Conservation (phyloP, 53 echinoderm and acorn worm genomes). For the Arbacia lixula region DNA sequence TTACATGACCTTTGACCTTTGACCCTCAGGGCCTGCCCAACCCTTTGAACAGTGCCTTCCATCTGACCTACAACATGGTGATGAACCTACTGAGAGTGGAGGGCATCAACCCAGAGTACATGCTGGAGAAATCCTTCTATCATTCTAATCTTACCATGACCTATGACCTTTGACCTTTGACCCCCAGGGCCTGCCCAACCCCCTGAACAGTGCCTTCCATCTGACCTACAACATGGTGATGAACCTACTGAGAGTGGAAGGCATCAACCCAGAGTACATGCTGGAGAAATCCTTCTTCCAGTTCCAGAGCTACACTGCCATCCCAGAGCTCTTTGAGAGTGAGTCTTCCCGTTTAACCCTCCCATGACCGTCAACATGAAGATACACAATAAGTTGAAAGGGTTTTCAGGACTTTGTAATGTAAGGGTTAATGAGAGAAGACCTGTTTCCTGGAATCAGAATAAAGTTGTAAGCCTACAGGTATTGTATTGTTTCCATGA, state of each 20-base stretch:
- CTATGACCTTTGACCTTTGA: constrained; percentile 14
- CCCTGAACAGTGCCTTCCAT: constrained; percentile 98
- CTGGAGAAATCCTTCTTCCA: constrained; percentile 96
- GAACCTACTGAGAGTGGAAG: constrained; percentile 92
- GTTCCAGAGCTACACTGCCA: constrained; percentile 95
- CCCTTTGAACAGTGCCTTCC: constrained; percentile 97
- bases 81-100: constrained; percentile 92
- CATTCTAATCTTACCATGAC: not conserved
- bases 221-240: constrained; percentile 99
- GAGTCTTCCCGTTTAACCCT: constrained; percentile 43
- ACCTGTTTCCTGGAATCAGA: no score
- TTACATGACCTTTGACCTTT: constrained; percentile 27
- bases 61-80: constrained; percentile 99
- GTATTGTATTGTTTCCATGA: no score
- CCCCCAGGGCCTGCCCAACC: constrained; percentile 84
- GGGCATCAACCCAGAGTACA: constrained; percentile 98
- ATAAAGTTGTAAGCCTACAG: no score
- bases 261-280: constrained; percentile 99
- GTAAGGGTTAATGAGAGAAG: no score
- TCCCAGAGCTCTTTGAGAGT: constrained; percentile 96
- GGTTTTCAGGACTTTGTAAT: no score
- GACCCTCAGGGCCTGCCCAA: constrained; percentile 81
- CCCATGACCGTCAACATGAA: no score
- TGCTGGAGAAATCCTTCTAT: constrained; percentile 97
- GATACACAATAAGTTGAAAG: no score